Conservation (phyloP, 2,888 invertebrate species). For the Steinernema carpocapsae region DNA sequence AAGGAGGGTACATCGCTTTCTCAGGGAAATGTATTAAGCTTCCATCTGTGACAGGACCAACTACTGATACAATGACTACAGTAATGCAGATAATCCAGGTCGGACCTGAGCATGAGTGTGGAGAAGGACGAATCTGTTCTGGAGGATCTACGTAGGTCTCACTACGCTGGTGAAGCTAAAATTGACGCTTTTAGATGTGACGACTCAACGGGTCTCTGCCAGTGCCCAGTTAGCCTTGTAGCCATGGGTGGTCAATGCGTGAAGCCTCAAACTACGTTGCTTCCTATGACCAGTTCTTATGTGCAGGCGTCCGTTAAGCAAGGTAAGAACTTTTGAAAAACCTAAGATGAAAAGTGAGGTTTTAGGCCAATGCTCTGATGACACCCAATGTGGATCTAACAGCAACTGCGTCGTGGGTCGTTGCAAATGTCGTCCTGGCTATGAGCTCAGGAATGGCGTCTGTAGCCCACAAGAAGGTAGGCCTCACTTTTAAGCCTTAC, state of each 20-base stretch:
- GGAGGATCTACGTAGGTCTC: not conserved
- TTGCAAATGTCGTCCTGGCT: constrained; percentile 61
- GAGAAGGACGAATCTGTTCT: constrained; percentile 23
- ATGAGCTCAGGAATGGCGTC: constrained; percentile 53
- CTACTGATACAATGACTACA: constrained; percentile 8
- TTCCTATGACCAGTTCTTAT: constrained; percentile 37
- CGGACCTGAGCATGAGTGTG: constrained; percentile 30
- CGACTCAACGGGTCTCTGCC: constrained; percentile 54
- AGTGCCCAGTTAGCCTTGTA: constrained; percentile 56
- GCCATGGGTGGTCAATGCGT: constrained; percentile 54
- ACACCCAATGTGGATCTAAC: constrained; percentile 53
- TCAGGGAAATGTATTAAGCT: constrained; percentile 42
- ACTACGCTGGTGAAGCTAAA: not conserved
- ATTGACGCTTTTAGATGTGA: constrained; percentile 47
- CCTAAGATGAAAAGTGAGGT: not conserved
- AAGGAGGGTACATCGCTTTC: constrained; percentile 40
- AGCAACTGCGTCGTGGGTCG: constrained; percentile 57
- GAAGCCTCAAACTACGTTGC: constrained; percentile 41
- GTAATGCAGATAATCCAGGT: constrained; percentile 23
- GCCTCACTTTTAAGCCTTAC: no score
- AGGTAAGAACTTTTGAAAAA: not conserved
- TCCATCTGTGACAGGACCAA: constrained; percentile 31
- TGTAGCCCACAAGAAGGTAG: constrained; percentile 60
- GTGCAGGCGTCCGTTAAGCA: constrained; percentile 6
- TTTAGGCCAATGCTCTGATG: constrained; percentile 46